Evolutionary conservation across 2,888 invertebrate genomes (phyloP).

Genomic region (Netelia fuscicornis): DNA sequence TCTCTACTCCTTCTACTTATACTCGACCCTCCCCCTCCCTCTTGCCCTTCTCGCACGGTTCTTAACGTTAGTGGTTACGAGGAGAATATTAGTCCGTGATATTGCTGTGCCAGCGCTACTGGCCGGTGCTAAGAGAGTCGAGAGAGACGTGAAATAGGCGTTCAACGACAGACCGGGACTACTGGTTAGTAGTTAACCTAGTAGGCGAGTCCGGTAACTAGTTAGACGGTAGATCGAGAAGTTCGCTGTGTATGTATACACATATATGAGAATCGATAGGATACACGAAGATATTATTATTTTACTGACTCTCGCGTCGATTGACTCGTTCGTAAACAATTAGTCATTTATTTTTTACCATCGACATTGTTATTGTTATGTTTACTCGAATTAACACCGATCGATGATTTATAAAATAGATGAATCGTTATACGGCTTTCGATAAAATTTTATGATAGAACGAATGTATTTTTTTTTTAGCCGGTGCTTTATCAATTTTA

Average conservation of each 20-base stretch:
- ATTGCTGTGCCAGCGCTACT: conserved; percentile 57
- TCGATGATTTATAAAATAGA: background rate
- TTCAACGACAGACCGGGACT: conserved; percentile 44
- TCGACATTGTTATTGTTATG: background rate
- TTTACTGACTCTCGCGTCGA: background rate
- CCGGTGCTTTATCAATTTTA: too few relatives aligned
- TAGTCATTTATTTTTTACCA: background rate
- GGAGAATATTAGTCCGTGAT: conserved; percentile 69
- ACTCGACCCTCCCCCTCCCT: conserved; percentile 5
- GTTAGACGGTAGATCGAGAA: conserved; percentile 43
- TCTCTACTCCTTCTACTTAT: background rate
- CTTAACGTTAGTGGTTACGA: conserved; percentile 68
- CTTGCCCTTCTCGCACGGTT: conserved; percentile 44
- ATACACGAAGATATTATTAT: background rate
- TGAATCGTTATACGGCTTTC: too few relatives aligned
- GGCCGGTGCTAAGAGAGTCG: conserved; percentile 28
- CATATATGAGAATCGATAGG: background rate
- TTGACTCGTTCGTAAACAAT: background rate
- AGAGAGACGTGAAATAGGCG: conserved; percentile 51
- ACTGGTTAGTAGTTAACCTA: conserved; percentile 52
- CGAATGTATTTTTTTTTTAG: too few relatives aligned
- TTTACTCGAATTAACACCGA: background rate
- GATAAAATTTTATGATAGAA: too few relatives aligned
- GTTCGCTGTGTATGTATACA: conserved; percentile 19
- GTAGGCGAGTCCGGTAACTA: conserved; percentile 58